A percentile compares a stretch with the other conserved stretches of the same genome.
These are phyloP conservation scores for Oegoconia quadripuncta DNA, from an alignment of 2,888 invertebrate genomes.

Conservation along the genomic window DNA sequence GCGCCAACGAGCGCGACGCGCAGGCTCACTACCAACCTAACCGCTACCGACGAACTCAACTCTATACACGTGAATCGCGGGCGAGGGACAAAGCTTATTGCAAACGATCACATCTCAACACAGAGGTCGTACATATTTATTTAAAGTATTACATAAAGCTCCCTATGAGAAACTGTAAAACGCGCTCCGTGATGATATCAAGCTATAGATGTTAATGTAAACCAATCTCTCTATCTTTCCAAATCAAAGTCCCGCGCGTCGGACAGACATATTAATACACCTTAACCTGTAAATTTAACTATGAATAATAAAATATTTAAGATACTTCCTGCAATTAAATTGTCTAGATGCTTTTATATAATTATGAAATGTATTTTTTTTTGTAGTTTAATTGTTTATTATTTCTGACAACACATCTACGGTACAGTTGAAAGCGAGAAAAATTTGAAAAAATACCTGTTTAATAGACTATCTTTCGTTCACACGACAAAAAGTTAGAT, in stretches of 20 bases:
- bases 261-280: conserved; percentile 53
- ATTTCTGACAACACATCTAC: conserved; percentile 77
- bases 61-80: conserved; percentile 26
- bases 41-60: conserved; percentile 24
- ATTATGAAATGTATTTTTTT: conserved; percentile 75
- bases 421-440: conserved; percentile 79
- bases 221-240: conserved; percentile 45
- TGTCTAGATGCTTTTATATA: conserved; percentile 70
- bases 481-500: conserved; percentile 76
- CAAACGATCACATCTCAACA: conserved; percentile 30
- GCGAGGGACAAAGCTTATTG: conserved; percentile 38
- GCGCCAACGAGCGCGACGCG: conserved; percentile 21
- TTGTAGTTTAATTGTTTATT: conserved; percentile 72
- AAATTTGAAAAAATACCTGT: conserved; percentile 78
- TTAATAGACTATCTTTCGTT: conserved; percentile 76
- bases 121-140: conserved; percentile 33
- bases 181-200: conserved; percentile 34
- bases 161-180: conserved; percentile 47
- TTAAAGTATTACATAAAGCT: conserved; percentile 41
- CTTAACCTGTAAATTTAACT: conserved; percentile 70
- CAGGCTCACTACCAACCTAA: conserved; percentile 27
- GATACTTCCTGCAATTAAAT: conserved; percentile 75
- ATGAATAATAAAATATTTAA: conserved; percentile 75
- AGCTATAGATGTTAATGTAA: conserved; percentile 38
- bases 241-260: conserved; percentile 55